Evolutionary conservation across 2,113 vertebrate species (phyloP).

Genomic region (Anguilla japonica): DNA sequence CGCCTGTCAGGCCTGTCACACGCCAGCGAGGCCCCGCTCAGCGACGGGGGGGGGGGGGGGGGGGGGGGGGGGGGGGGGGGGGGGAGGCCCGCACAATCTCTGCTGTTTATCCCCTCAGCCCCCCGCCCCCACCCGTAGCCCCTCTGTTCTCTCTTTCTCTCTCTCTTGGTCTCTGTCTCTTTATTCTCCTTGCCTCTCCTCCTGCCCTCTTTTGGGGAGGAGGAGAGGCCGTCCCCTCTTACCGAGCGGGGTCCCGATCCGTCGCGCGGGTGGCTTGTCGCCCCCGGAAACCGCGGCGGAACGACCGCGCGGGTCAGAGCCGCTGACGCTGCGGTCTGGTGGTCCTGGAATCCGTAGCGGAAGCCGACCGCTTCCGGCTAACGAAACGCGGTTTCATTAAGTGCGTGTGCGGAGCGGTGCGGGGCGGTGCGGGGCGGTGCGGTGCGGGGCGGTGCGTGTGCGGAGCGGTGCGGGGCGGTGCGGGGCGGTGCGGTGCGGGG

Average conservation of each 20-base stretch:
- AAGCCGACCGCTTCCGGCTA: not conserved
- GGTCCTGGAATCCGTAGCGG: not conserved
- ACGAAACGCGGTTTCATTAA: not conserved
- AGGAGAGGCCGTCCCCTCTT: not conserved
- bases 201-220: not conserved
- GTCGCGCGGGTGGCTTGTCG: not conserved
- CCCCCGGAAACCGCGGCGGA: no score
- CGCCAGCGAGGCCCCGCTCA: conserved; percentile 66
- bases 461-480: no score
- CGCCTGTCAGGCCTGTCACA: conserved; percentile 77
- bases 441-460: not conserved
- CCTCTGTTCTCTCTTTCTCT: not conserved
- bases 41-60: conserved; percentile 47
- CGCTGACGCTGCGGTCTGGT: not conserved
- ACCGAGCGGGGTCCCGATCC: not conserved
- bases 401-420: not conserved
- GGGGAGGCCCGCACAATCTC: not conserved
- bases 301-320: not conserved
- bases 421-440: not conserved
- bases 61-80: not conserved
- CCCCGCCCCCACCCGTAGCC: not conserved
- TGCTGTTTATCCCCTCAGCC: not conserved
- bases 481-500: no score
- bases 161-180: not conserved
- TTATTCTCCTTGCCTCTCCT: not conserved